phyloP scores from a whole-genome alignment of 2,797 vertebrate species.

The Zenarchopterus dispar region DNA sequence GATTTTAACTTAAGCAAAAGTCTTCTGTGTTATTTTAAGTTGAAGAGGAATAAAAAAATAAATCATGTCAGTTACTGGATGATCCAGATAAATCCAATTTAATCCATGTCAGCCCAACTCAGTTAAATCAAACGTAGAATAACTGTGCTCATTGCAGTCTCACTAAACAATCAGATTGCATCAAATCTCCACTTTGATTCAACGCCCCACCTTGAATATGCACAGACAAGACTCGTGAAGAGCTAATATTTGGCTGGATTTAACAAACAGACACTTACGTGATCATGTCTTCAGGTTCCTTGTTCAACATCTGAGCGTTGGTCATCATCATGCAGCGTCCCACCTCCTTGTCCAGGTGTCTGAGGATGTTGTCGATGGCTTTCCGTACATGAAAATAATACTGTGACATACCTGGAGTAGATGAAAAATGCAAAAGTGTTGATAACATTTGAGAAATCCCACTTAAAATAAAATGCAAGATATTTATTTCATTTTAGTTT shows the following conservation, averaged over 20 bases:
- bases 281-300: constrained; percentile 99
- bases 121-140: neutral
- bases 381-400: constrained; percentile 97
- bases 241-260: too few species aligned
- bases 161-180: neutral
- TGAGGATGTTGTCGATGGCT: constrained; percentile 94
- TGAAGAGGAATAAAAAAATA: too few species aligned
- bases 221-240: too few species aligned
- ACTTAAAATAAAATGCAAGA: neutral
- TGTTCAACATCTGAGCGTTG: constrained; percentile 97
- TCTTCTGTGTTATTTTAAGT: too few species aligned
- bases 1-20: too few species aligned
- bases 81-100: too few species aligned
- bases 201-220: too few species aligned
- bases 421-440: neutral
- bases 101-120: neutral
- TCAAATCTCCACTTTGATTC: too few species aligned
- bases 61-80: too few species aligned
- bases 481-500: neutral
- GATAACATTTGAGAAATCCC: neutral
- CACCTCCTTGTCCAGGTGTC: constrained; percentile 97
- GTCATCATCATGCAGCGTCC: constrained; percentile 99
- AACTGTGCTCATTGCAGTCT: neutral
- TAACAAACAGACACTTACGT: constrained; percentile 84
- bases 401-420: constrained; percentile 91